Evolutionary conservation across 92 coral and sea anemone genomes (phyloP).

Genomic region (Parazoanthus swiftii): DNA sequence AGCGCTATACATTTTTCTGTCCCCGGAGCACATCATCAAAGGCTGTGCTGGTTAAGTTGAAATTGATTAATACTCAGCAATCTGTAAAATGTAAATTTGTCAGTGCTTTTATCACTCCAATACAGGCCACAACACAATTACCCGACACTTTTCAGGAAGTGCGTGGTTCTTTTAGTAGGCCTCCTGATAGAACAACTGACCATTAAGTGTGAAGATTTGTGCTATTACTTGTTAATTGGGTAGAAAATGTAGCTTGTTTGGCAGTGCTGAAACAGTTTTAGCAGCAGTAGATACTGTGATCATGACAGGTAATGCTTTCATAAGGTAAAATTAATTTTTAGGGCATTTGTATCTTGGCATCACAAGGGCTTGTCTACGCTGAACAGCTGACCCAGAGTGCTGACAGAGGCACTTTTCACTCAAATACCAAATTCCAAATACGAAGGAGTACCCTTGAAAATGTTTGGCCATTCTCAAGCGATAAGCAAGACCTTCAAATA

Average conservation of each 20-base stretch:
- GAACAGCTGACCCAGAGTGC: neutral
- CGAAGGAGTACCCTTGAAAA: neutral
- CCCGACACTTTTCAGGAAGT: too few species aligned
- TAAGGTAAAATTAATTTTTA: too few species aligned
- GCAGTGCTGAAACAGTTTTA: neutral
- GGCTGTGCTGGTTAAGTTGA: too few species aligned
- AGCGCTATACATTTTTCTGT: too few species aligned
- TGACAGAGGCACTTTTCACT: neutral
- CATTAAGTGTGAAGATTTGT: neutral
- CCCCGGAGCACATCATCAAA: too few species aligned
- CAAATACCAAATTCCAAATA: neutral
- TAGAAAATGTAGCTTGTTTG: neutral
- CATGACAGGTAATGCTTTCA: too few species aligned
- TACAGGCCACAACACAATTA: too few species aligned
- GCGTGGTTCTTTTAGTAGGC: too few species aligned
- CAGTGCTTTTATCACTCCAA: too few species aligned
- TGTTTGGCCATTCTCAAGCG: neutral
- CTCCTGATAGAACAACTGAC: too few species aligned
- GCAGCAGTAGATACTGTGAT: neutral
- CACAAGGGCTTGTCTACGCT: neutral
- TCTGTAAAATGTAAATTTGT: too few species aligned
- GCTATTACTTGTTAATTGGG: neutral
- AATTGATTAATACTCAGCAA: neutral
- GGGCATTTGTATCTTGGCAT: neutral
- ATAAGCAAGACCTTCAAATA: neutral